Base-by-base conservation (phyloP, 1,140 invertebrate species). In the Lineus longissimus region DNA sequence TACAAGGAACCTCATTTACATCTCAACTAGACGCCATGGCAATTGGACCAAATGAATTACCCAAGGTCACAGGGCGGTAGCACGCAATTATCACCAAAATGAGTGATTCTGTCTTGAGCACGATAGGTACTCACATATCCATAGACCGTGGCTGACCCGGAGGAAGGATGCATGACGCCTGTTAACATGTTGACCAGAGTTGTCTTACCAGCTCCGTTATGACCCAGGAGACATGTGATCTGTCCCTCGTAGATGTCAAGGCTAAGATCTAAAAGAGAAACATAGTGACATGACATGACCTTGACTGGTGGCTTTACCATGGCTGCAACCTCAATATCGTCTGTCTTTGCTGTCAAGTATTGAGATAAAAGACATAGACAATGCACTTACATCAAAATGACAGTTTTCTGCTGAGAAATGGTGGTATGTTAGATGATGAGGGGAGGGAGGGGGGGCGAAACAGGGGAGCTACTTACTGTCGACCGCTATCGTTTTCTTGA, bases 191-290 rank as follows among this genome's bases (percentile, higher is more conserved):
- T 82, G 31, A 82, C 68, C 1, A 77, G 70, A 29, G 80, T 82
- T 59, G 80, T 82, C 59, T 82, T 82, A 17, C 81, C 81, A 61
- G 93, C 92, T 0, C 93, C 93, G 77, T 95, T 95, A 74, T 94
- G 93, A 0, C 93, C 93, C 43, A 96, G 81, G 51, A 96, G 85
- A 4, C 89, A 89, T 2, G 92, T 94, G 63, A 96, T 91, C 78
- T 93, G 89, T 9, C 87, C 87, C 76, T 90, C 88, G 67, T 81
- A 81, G 25, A 92, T 89, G 62, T 88, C 88, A 13, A 92, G 78
- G 40, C 65, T 72, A 33, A 81, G 56, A 6, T 64, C 77, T 79
- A 62, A 17, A 70, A 63, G 55, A 68, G 40, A 55, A 27, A 64
- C 17, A 62, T 11, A 55, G 22, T 41, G n/a, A n/a, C n/a, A n/a